Evolutionary conservation across 2,888 invertebrate genomes (phyloP).

Genomic region (Erebia epiphron): DNA sequence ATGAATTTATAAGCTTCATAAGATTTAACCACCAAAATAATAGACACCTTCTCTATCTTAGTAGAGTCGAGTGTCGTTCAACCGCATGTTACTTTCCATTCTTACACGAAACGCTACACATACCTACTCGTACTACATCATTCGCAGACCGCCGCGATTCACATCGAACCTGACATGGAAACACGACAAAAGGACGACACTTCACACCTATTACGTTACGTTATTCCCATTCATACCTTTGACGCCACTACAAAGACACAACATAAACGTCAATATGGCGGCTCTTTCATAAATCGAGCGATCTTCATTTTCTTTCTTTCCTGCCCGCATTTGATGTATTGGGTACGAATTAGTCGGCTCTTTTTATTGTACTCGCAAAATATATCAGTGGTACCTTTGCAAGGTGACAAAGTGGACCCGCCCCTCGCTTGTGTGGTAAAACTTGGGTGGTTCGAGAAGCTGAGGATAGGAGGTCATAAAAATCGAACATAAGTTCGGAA

Average conservation of each 20-base stretch:
- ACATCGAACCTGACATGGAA: constrained; percentile 63
- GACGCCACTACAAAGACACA: constrained; percentile 78
- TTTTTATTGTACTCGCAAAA: constrained; percentile 59
- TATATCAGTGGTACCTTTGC: constrained; percentile 62
- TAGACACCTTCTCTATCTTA: too few relatives aligned
- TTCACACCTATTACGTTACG: constrained; percentile 80
- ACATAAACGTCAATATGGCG: constrained; percentile 78
- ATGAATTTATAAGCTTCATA: too few relatives aligned
- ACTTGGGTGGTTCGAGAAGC: constrained; percentile 66
- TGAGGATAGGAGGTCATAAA: neutral
- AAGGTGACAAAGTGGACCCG: constrained; percentile 75
- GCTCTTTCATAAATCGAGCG: constrained; percentile 53
- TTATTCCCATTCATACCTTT: constrained; percentile 64
- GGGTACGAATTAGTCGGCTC: constrained; percentile 77
- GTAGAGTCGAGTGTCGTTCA: neutral
- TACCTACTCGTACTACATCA: constrained; percentile 55
- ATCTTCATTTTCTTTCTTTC: constrained; percentile 56
- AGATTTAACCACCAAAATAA: too few relatives aligned
- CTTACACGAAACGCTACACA: constrained; percentile 46
- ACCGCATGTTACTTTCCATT: neutral
- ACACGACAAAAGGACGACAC: constrained; percentile 69
- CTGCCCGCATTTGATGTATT: constrained; percentile 73
- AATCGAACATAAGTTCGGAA: neutral
- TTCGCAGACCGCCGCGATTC: constrained; percentile 54
- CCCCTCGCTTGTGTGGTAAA: constrained; percentile 74